Percentiles rank a stretch among this genome's conserved stretches.
phyloP scores from a whole-genome alignment of 2,797 vertebrate genomes.

The Acanthurus tractus region DNA sequence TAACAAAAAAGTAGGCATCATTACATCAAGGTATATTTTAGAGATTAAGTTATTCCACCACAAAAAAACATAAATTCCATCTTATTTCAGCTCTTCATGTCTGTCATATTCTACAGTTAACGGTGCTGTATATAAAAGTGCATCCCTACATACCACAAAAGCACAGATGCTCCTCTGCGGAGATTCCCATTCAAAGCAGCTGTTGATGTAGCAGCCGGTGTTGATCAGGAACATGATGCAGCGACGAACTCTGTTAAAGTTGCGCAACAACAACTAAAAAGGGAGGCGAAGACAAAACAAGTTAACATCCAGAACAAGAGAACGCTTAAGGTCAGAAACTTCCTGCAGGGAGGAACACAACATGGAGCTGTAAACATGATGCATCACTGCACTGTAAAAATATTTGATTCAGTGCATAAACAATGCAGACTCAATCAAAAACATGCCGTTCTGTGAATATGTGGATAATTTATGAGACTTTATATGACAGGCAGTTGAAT shows the following conservation, averaged over 20 bases:
- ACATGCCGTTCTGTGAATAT: neutral
- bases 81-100: neutral
- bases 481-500: neutral
- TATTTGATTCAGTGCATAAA: neutral
- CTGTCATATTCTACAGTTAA: neutral
- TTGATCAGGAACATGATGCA: constrained; percentile 94
- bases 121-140: neutral
- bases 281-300: constrained; percentile 26
- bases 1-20: too few relatives aligned
- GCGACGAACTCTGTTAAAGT: constrained; percentile 92
- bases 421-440: neutral
- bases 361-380: neutral
- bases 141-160: constrained; percentile 90
- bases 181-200: constrained; percentile 98
- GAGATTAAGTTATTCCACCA: neutral
- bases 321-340: constrained; percentile 5
- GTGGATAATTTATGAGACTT: neutral
- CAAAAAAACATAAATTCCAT: neutral
- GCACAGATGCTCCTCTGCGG: constrained; percentile 97
- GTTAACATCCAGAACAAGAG: neutral
- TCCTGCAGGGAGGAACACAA: neutral
- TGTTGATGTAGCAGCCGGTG: constrained; percentile 93
- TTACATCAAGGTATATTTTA: constrained; percentile 7
- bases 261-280: constrained; percentile 91
- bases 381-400: constrained; percentile 1